phyloP scores from a whole-genome alignment of 2,888 invertebrate genomes.

The Sarcophaga rosellei region DNA sequence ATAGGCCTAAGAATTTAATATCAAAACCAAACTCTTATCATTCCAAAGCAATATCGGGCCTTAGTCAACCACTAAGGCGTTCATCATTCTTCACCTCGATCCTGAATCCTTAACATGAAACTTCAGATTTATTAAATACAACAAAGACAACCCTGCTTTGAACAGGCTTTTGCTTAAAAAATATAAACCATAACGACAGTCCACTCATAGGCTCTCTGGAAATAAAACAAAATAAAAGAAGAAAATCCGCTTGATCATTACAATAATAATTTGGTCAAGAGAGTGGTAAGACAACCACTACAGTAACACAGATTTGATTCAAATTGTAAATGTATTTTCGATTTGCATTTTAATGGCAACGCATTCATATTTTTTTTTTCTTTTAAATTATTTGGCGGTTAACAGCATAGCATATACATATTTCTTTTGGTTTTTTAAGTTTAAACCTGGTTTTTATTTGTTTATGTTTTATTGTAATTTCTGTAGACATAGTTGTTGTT shows the following conservation, averaged over 20 bases:
- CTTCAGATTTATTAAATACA: not conserved
- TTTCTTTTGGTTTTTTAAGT: not conserved
- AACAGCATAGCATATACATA: slow-evolving; percentile 1
- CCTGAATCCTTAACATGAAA: too few relatives aligned
- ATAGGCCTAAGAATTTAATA: too few relatives aligned
- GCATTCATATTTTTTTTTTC: slow-evolving; percentile 1
- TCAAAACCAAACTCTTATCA: too few relatives aligned
- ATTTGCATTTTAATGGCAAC: not conserved
- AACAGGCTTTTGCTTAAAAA: not conserved
- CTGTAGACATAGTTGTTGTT: not conserved
- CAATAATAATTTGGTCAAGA: slow-evolving; percentile 49
- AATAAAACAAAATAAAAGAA: slow-evolving; percentile 19
- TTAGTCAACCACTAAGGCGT: too few relatives aligned
- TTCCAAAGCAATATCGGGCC: too few relatives aligned
- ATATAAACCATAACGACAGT: not conserved
- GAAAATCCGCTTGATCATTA: slow-evolving; percentile 9
- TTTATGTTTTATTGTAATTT: slow-evolving; percentile 19
- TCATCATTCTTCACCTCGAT: too few relatives aligned
- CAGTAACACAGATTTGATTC: slow-evolving; percentile 6
- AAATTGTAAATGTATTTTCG: slow-evolving; percentile 1
- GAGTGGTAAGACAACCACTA: slow-evolving; percentile 38
- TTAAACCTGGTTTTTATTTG: not conserved
- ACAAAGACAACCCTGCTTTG: slow-evolving; percentile 24
- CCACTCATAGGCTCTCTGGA: slow-evolving; percentile 20
- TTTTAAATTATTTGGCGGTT: slow-evolving; percentile 51